Evolutionary conservation across 64 coral and sea anemone species (phyloP), one percentile per base, ranked within the genome.

Genomic region (Exaiptasia diaphana): DNA sequence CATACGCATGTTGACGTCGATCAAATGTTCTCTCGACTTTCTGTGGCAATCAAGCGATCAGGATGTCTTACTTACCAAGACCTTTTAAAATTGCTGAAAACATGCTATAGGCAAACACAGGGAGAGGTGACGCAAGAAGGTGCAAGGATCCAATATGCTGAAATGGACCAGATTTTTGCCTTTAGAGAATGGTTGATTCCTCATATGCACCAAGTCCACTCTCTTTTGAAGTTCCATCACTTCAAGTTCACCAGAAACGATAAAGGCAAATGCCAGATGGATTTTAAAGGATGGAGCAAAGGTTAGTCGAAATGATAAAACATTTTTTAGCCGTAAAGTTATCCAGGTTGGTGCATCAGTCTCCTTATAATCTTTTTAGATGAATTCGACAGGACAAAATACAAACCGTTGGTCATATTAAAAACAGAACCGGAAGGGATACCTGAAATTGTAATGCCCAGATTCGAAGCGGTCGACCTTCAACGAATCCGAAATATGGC

Each of bases 181-280:
- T 6, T 79, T 7, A 14, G 62, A 21, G 85, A 87, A 54, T 79
- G 75, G 85, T 5, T 79, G 21, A 75, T 77, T 31, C 85, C 85
- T 5, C 75, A 79, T 32, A 88, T 79, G 75, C 41, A 58, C 13
- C 44, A 34, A 21, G 13, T 76, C 2, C 85, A 88, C 27, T 30
- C 13, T 0, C 73, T 88, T 0, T 25, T 78, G 60, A 24, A 60
- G 0, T 68, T 59, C 11, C 85, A 88, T 34, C 74, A 68, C 4
- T 88, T 88, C 49, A 7, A 49, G 12, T 69, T 82, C 40, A 79
- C 74, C 3, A 31, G 85, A 13, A 88, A 79, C 52, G 62, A 88
- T 3, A 44, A 88, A 1, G 64, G 85, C 1, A 86, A 78, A 20
- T 67, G 74, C 21, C 34, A 77, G 1, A 37, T 78, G 14, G 61